These are phyloP conservation scores for Panzeria rudis DNA, from an alignment of 2,888 invertebrate species.

Conservation along the genomic window DNA sequence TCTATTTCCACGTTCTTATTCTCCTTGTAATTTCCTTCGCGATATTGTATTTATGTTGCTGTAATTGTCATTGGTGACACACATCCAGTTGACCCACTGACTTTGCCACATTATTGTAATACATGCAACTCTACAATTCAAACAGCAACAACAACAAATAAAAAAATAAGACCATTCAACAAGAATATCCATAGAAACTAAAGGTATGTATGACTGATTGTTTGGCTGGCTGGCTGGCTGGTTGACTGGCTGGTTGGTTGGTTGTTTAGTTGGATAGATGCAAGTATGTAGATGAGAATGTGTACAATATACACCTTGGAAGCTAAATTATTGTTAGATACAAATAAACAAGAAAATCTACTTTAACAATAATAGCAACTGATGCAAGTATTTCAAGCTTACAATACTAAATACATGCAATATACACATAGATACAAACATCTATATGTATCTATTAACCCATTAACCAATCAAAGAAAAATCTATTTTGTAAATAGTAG, in stretches of 20 bases:
- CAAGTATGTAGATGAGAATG: conserved; percentile 51
- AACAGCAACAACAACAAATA: conserved; percentile 28
- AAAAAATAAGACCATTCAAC: conserved; percentile 18
- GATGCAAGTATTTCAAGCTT: conserved; percentile 11
- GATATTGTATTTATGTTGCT: conserved; percentile 42
- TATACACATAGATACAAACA: neutral
- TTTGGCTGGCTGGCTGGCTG: conserved; percentile 13
- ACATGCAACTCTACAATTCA: conserved; percentile 54
- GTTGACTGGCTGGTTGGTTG: conserved; percentile 15
- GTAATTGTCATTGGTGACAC: conserved; percentile 67
- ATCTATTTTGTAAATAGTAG: conserved; percentile 40
- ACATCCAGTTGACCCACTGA: conserved; percentile 71
- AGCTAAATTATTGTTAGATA: conserved; percentile 66
- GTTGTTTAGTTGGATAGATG: conserved; percentile 9
- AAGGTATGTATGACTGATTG: conserved; percentile 39
- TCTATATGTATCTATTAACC: neutral
- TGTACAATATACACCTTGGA: conserved; percentile 50
- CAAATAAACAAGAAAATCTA: conserved; percentile 71
- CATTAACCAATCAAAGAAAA: conserved; percentile 13
- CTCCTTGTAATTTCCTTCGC: conserved; percentile 52
- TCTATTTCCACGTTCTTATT: conserved; percentile 48
- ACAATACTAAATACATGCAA: neutral
- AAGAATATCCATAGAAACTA: conserved; percentile 49
- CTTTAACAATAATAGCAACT: conserved; percentile 51
- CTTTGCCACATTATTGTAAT: conserved; percentile 66